Base-by-base conservation (phyloP, 2,113 vertebrate species). In the Anolis carolinensis region DNA sequence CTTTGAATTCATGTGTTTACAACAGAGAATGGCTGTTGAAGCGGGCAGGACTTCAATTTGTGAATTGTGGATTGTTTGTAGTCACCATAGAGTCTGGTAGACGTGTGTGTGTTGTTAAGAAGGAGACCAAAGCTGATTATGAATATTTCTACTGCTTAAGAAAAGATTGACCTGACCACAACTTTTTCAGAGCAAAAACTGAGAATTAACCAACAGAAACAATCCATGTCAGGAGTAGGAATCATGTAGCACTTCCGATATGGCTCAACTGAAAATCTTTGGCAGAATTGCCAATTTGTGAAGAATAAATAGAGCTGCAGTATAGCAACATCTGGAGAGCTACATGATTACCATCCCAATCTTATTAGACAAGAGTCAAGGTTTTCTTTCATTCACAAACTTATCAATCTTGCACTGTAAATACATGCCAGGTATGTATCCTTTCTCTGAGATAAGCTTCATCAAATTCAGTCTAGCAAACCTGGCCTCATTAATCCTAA, bases 61-160 rank as follows among this genome's bases (percentile, higher is more conserved):
- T 84, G n/a, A 39, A 23, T 70, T 44, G 52, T 52, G 1, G 63
- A 79, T 5, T 39, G 48, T 67, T 86, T 4, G 16, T 62, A 86
- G 25, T 32, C 34, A 77, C 7, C 18, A n/a, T n/a, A 67, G 81
- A 87, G n/a, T 1, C 74, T 5, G 16, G 7, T 34, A 87, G 76
- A 62, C 18, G 23, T 52, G 21, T 30, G n/a, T 25, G 52, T 48
- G 55, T 72, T 2, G 32, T 80, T 83, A 76, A 59, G 55, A 59
- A 59, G 55, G 20, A 88, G 63, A 59, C 7, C 20, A 70, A 89
- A 86, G 9, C 10, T 89, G 52, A 55, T 84, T 83, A 48, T 75
- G 1, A 81, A 2, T 81, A 5, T 84, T 88, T 75, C 70, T 88
- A 32, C n/a, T 87, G 36, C 25, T 83, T 71, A 82, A 86, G 82